Percentiles rank a stretch among this genome's conserved stretches.
These are phyloP conservation scores for Xenopus borealis DNA, from an alignment of 2,113 vertebrate genomes.

Conservation along the genomic window DNA sequence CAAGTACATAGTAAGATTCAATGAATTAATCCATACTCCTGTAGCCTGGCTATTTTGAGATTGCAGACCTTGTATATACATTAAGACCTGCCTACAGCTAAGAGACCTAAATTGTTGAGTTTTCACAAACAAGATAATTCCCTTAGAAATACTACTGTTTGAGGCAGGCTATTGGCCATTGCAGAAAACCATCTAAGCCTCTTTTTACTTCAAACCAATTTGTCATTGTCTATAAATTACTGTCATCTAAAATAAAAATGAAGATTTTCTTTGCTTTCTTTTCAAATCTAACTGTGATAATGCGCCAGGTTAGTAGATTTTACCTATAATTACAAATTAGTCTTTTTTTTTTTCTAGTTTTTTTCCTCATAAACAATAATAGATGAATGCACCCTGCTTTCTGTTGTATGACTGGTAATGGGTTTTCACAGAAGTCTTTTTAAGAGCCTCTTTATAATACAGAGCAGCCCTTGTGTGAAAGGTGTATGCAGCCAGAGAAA, in stretches of 20 bases:
- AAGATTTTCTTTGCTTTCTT: neutral
- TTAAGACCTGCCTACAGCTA: too few relatives aligned
- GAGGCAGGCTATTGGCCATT: neutral
- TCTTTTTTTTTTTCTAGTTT: neutral
- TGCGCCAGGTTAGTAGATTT: neutral
- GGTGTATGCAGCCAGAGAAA: neutral
- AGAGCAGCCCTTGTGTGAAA: neutral
- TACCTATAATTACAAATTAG: neutral
- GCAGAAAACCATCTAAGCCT: neutral
- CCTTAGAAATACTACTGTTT: too few relatives aligned
- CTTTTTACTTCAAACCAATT: neutral
- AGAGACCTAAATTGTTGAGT: too few relatives aligned
- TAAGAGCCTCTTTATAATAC: neutral
- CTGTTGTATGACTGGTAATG: neutral
- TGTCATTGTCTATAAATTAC: neutral
- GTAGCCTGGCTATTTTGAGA: too few relatives aligned
- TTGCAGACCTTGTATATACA: too few relatives aligned
- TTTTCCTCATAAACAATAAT: slow-evolving; percentile 5
- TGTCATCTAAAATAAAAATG: neutral
- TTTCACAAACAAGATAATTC: too few relatives aligned
- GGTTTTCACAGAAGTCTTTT: neutral
- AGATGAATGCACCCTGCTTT: neutral
- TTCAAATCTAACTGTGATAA: neutral
- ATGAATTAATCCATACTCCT: too few relatives aligned
- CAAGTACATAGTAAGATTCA: too few relatives aligned